Base-by-base conservation (phyloP, 2,888 invertebrate species). In the Euclidia mi region DNA sequence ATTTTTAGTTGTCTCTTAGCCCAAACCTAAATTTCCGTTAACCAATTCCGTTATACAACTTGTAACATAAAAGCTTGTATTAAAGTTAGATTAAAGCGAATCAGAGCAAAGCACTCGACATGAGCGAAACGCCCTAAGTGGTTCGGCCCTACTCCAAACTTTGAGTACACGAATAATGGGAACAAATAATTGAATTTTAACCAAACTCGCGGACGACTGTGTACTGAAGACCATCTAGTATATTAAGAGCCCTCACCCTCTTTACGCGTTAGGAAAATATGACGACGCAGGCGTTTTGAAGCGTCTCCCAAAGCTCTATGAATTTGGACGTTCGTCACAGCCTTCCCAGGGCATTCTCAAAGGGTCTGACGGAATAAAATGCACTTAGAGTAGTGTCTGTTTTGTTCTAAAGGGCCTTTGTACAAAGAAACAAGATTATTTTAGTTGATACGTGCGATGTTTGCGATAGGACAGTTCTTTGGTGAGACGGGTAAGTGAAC, bases 181-280 rank as follows among this genome's bases (percentile, higher is more conserved):
- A 67, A 71, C 78, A 79, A 82, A 88, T 90, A 90, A 90, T 90
- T 85, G 87, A 90, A 87, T 90, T 89, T 90, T 83, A 85, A 88
- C 87, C 88, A 85, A 88, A 87, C 85, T 71, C 80, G 71, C 79
- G 65, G 74, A 81, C 80, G 71, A 67, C 79, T 81, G 78, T 80
- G 67, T 76, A 78, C 65, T 72, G 65, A 53, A 52, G 48, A 32
- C 44, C 43, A 51, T 35, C 88, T 78, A 78, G 34, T 40, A 6
- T 65, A 68, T 47, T 15, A 45, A 58, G 81, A 75, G 10, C 85
- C 56, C 3, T 37, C 47, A 34, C 17, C 42, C 35, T 63, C 29
- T 42, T 18, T 31, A 44, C 18, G 28, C 15, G 48, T 34, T 48
- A 41, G 57, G 57, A 61, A 63, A 71, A 62, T 65, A 53, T 57